Percentiles rank a stretch among this genome's conserved stretches.
Conservation (phyloP, 2,888 invertebrate species). For the Malachius bipustulatus region DNA sequence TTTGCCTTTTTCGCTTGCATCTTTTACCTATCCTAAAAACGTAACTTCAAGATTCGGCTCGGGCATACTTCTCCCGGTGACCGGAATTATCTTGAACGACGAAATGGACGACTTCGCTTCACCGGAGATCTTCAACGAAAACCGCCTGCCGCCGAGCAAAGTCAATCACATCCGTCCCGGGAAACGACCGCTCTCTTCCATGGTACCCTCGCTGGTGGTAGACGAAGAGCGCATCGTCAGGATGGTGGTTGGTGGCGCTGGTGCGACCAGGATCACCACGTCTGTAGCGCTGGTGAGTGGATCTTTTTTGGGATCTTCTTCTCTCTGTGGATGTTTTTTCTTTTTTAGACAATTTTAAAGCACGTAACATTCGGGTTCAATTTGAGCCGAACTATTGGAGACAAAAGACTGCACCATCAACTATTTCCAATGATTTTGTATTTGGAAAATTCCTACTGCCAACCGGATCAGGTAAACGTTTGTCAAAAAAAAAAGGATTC, state of each 20-base stretch:
- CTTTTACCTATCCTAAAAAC: background rate
- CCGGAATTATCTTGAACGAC: slow-evolving; percentile 76
- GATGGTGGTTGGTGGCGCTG: slow-evolving; percentile 69
- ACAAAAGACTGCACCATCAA: slow-evolving; percentile 50
- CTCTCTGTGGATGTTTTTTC: background rate
- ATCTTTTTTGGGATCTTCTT: background rate
- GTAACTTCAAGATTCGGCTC: slow-evolving; percentile 70
- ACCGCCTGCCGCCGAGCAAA: slow-evolving; percentile 66
- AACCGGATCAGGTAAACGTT: background rate
- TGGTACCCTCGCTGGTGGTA: slow-evolving; percentile 73
- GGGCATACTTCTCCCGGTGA: slow-evolving; percentile 55
- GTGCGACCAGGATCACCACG: slow-evolving; percentile 83
- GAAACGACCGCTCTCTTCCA: slow-evolving; percentile 81
- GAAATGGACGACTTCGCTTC: slow-evolving; percentile 86
- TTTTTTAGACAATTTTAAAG: slow-evolving; percentile 38
- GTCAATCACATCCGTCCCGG: slow-evolving; percentile 75
- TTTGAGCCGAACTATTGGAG: slow-evolving; percentile 42
- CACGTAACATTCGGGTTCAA: slow-evolving; percentile 45
- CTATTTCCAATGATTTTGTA: slow-evolving; percentile 44
- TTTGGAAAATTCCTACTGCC: slow-evolving; percentile 38
- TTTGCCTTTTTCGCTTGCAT: slow-evolving; percentile 1
- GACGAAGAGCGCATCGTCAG: slow-evolving; percentile 50
- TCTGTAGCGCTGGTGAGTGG: slow-evolving; percentile 55
- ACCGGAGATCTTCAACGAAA: slow-evolving; percentile 51
- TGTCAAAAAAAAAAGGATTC: background rate